Evolutionary conservation across 2,113 vertebrate species (phyloP).

Genomic region (Neotragus pygmaeus): DNA sequence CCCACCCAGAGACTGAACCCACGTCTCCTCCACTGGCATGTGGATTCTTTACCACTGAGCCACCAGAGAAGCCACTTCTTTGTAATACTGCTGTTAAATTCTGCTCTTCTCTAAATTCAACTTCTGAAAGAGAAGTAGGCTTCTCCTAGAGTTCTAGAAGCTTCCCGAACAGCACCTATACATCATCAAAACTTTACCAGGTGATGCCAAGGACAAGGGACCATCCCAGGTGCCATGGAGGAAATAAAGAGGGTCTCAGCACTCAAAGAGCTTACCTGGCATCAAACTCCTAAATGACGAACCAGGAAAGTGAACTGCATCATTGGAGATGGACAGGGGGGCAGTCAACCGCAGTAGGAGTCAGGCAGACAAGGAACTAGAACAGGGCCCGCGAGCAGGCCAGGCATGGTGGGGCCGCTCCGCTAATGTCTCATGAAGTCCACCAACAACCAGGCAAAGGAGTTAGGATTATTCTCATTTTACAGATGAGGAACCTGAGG

Average conservation of each 20-base stretch:
- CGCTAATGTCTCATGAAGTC: not conserved
- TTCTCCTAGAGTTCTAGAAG: not conserved
- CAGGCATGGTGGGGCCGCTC: rapidly evolving
- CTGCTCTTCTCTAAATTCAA: not conserved
- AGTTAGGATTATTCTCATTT: not conserved
- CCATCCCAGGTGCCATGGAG: not conserved
- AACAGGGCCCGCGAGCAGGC: rapidly evolving
- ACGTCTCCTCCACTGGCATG: not conserved
- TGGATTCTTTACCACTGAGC: not conserved
- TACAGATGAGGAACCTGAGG: not conserved
- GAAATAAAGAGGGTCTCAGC: not conserved
- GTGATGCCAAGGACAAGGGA: not conserved
- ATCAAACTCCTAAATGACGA: not conserved
- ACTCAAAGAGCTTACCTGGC: not conserved
- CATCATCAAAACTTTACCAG: not conserved
- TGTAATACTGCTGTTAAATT: not conserved
- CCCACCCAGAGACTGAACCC: not conserved
- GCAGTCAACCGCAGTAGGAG: not conserved
- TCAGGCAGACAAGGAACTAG: not conserved
- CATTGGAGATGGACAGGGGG: rapidly evolving
- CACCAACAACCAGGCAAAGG: not conserved
- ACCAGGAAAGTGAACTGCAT: not conserved
- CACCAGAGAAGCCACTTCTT: not conserved
- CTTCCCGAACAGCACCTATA: not conserved
- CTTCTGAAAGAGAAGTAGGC: not conserved